Percentiles rank a stretch among this genome's conserved stretches.
phyloP scores from a whole-genome alignment of 2,113 vertebrate species.

The Desmodus rotundus region DNA sequence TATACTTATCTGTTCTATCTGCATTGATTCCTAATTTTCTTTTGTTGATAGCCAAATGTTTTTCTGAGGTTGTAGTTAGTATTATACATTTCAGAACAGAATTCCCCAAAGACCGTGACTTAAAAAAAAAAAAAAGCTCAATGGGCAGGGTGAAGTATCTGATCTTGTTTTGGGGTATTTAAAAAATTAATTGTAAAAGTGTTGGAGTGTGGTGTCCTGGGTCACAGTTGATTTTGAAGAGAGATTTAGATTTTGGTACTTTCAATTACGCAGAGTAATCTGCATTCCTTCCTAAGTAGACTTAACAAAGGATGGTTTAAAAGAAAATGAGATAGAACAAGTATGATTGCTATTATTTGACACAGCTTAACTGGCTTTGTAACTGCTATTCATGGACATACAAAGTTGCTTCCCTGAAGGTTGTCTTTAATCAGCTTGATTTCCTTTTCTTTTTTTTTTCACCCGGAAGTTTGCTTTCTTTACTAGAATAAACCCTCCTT shows the following conservation, averaged over 20 bases:
- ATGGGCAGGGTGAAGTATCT: not conserved
- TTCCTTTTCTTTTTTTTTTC: too few species aligned
- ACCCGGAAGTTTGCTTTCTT: not conserved
- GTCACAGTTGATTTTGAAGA: not conserved
- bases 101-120: not conserved
- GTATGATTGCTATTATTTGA: not conserved
- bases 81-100: not conserved
- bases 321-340: not conserved
- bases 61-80: slow-evolving; percentile 9
- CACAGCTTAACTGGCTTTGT: not conserved
- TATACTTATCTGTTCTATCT: not conserved
- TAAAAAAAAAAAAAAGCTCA: not conserved
- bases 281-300: not conserved
- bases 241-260: not conserved
- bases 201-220: not conserved
- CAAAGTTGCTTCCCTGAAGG: not conserved
- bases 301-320: not conserved
- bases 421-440: not conserved
- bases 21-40: not conserved
- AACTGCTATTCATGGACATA: not conserved
- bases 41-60: not conserved
- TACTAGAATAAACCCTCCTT: not conserved
- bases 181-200: not conserved
- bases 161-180: not conserved
- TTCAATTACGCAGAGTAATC: not conserved